Conservation (phyloP, 1,140 invertebrate genomes). For the Schlechtendalia chinensis region DNA sequence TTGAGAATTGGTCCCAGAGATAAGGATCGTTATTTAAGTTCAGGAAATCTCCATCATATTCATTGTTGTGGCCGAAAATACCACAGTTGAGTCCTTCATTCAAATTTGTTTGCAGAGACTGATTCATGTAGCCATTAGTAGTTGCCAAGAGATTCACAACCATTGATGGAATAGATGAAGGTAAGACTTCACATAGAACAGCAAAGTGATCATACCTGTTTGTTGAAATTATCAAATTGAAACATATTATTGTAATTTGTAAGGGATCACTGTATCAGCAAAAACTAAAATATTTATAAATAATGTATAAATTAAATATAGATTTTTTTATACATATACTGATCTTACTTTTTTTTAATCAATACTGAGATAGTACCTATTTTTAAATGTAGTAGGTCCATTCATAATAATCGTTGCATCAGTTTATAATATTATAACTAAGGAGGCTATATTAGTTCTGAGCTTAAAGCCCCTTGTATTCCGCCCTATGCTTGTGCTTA, state of each 20-base stretch:
- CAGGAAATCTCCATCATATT: conserved; percentile 53
- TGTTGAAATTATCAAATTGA: not conserved
- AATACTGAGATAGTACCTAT: no score
- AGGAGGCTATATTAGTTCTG: no score
- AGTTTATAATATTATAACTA: no score
- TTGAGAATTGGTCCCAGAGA: conserved; percentile 62
- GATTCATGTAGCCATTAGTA: conserved; percentile 65
- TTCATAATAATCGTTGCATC: no score
- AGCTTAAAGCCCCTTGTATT: no score
- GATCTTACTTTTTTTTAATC: no score
- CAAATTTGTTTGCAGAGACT: conserved; percentile 59
- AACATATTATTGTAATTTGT: not conserved
- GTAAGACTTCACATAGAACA: conserved; percentile 72
- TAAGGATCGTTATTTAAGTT: conserved; percentile 63
- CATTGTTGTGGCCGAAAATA: conserved; percentile 52
- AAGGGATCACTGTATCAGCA: not conserved
- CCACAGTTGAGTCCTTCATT: conserved; percentile 62
- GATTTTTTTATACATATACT: no score
- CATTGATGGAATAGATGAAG: conserved; percentile 68
- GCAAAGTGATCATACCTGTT: conserved; percentile 75
- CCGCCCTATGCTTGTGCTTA: no score
- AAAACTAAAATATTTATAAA: no score
- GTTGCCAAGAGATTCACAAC: conserved; percentile 65
- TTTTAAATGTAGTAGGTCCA: no score
- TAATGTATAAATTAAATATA: no score